These are phyloP conservation scores for Homalodisca vitripennis DNA, from an alignment of 1,140 invertebrate genomes.

Conservation along the genomic window DNA sequence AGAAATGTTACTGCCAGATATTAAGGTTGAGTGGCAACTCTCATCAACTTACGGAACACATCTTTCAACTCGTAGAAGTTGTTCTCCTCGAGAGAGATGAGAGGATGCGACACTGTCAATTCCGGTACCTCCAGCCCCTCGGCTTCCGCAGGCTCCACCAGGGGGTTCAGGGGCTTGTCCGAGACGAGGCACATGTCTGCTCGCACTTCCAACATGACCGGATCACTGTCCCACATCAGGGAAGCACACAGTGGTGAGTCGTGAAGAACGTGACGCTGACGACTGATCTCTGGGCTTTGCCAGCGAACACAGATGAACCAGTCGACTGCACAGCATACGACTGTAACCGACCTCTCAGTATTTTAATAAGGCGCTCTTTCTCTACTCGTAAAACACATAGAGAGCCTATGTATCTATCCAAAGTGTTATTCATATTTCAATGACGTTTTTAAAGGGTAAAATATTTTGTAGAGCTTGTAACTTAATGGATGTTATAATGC, in stretches of 20 bases:
- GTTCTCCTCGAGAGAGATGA: conserved; percentile 61
- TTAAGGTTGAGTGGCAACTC: too few species aligned
- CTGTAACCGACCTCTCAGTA: conserved; percentile 56
- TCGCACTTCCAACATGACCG: conserved; percentile 59
- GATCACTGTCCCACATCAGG: conserved; percentile 29
- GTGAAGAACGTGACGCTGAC: conserved; percentile 17
- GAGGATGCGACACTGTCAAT: conserved; percentile 67
- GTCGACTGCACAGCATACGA: conserved; percentile 63
- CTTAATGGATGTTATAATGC: too few species aligned
- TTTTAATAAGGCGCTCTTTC: conserved; percentile 2
- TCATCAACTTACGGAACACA: conserved; percentile 76
- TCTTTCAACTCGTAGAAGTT: conserved; percentile 63
- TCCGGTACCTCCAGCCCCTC: conserved; percentile 58
- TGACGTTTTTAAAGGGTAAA: neutral
- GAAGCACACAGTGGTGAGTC: conserved; percentile 36
- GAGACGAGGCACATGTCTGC: conserved; percentile 65
- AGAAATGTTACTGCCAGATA: too few species aligned
- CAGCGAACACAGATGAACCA: conserved; percentile 66
- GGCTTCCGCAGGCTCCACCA: conserved; percentile 50
- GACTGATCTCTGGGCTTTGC: conserved; percentile 49
- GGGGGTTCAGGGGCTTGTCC: conserved; percentile 56
- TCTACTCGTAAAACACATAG: neutral
- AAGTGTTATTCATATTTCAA: neutral
- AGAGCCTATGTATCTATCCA: neutral
- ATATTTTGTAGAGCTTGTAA: neutral